These are phyloP conservation scores for Mylabris phalerata DNA, from an alignment of 1,140 invertebrate genomes.

Conservation along the genomic window DNA sequence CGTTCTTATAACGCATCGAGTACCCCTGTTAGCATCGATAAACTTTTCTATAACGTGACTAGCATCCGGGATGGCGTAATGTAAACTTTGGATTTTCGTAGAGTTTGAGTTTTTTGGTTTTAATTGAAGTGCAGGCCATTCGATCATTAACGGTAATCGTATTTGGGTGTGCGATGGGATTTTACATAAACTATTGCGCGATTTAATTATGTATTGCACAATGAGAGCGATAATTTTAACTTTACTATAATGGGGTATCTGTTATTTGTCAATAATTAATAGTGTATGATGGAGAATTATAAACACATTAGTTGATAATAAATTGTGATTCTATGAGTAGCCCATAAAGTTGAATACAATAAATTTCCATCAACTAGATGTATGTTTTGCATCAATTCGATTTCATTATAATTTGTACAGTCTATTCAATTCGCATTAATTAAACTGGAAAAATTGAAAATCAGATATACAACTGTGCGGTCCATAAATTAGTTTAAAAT, in stretches of 20 bases:
- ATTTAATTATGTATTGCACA: too few relatives aligned
- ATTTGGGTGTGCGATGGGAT: neutral
- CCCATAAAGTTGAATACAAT: neutral
- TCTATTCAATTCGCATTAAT: constrained; percentile 1
- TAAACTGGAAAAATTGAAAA: neutral
- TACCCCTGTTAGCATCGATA: constrained; percentile 2
- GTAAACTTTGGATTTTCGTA: too few relatives aligned
- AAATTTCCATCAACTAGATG: constrained; percentile 4
- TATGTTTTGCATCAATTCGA: constrained; percentile 5
- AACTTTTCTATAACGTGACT: constrained; percentile 9
- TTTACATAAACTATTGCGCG: neutral
- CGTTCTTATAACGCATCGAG: neutral
- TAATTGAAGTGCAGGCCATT: neutral
- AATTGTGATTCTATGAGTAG: constrained; percentile 15
- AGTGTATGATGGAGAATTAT: constrained; percentile 22
- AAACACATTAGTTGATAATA: constrained; percentile 23
- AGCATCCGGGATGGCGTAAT: neutral
- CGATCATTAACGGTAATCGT: neutral
- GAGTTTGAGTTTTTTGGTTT: too few relatives aligned
- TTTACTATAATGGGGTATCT: constrained; percentile 17
- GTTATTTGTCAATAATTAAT: constrained; percentile 21
- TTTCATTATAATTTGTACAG: constrained; percentile 2
- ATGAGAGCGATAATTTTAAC: constrained; percentile 11
- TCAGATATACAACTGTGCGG: too few relatives aligned
- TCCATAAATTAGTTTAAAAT: too few relatives aligned